Conservation (phyloP, 2,888 invertebrate species). For the Orchestes rusci region DNA sequence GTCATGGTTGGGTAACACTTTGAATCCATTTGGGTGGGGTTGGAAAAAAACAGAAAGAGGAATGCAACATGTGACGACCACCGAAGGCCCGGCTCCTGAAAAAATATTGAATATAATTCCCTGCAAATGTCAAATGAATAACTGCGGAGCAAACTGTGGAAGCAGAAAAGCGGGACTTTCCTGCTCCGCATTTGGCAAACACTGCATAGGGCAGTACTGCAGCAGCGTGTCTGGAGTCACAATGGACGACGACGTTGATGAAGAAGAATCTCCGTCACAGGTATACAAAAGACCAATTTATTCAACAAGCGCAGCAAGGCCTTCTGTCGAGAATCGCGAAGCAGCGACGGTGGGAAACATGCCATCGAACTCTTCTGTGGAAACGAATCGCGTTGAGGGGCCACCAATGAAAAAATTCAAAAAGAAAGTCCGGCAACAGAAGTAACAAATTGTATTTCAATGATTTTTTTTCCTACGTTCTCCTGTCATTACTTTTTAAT, state of each 20-base stretch:
- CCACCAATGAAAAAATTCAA: too few relatives aligned
- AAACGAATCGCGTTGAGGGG: not conserved
- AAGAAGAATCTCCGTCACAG: not conserved
- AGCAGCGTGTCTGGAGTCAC: not conserved
- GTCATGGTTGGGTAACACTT: not conserved
- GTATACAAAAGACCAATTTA: not conserved
- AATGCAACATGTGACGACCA: not conserved
- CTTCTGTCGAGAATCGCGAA: not conserved
- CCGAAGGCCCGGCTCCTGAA: not conserved
- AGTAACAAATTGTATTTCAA: too few relatives aligned
- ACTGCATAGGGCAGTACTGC: not conserved
- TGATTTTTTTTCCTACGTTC: too few relatives aligned
- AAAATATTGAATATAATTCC: not conserved
- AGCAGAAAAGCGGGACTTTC: not conserved
- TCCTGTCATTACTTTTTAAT: too few relatives aligned
- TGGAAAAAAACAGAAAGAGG: not conserved
- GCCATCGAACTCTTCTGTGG: not conserved
- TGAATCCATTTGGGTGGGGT: too few relatives aligned
- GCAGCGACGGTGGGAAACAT: not conserved
- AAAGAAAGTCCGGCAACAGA: too few relatives aligned
- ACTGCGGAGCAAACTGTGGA: not conserved
- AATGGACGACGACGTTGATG: too few relatives aligned
- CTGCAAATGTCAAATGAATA: not conserved
- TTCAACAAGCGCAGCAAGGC: not conserved
- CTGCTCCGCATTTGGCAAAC: not conserved